Percentiles rank a stretch among this genome's conserved stretches.
phyloP scores from a whole-genome alignment of 1,140 invertebrate species.

The Drosophila nigrodunni region DNA sequence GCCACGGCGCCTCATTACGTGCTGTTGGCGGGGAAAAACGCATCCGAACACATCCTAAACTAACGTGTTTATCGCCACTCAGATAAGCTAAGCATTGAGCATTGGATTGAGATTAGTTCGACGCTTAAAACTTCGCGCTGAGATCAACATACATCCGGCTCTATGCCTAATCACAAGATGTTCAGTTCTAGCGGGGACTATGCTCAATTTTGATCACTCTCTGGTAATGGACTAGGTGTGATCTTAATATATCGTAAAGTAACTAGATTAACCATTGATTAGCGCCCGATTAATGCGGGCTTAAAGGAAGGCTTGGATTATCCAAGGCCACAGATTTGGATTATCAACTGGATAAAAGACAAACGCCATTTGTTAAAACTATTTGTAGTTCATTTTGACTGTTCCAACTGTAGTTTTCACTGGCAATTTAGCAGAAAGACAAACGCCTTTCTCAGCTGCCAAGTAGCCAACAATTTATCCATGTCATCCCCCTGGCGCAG shows the following conservation, averaged over 20 bases:
- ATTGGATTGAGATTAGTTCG: constrained; percentile 37
- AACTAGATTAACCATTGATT: constrained; percentile 21
- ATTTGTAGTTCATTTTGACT: neutral
- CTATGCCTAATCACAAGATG: constrained; percentile 14
- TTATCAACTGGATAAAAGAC: neutral
- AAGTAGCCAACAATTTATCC: constrained; percentile 50
- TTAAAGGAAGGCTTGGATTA: constrained; percentile 25
- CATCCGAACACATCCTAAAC: constrained; percentile 51
- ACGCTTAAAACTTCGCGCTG: constrained; percentile 20
- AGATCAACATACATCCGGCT: constrained; percentile 38
- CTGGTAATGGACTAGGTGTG: constrained; percentile 49
- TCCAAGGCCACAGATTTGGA: neutral
- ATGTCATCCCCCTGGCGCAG: constrained; percentile 28
- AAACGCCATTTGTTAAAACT: neutral
- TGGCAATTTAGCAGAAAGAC: constrained; percentile 5
- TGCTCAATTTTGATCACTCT: neutral
- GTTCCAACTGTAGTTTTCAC: neutral
- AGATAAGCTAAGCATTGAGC: constrained; percentile 46
- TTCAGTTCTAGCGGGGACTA: neutral
- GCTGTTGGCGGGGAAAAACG: constrained; percentile 62
- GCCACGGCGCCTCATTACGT: constrained; percentile 46
- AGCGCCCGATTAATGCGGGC: constrained; percentile 19
- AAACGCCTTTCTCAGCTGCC: constrained; percentile 31
- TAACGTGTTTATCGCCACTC: constrained; percentile 41
- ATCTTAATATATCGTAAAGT: constrained; percentile 39